A percentile compares a stretch with the other conserved stretches of the same genome.
Evolutionary conservation across 1,140 invertebrate genomes (phyloP).

Genomic region (Camponotus pennsylvanicus): DNA sequence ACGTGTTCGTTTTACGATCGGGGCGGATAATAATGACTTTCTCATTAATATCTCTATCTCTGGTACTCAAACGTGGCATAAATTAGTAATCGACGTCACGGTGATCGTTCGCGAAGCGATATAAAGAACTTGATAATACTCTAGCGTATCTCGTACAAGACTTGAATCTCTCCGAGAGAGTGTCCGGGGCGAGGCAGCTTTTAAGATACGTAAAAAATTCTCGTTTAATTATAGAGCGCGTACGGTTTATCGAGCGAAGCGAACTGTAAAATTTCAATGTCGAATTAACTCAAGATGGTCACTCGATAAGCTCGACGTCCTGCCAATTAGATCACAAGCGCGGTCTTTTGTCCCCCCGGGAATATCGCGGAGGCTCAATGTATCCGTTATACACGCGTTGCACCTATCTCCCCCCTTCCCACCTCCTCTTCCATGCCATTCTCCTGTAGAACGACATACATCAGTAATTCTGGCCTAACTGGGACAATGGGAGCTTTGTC

Average conservation of each 20-base stretch:
- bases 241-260: neutral
- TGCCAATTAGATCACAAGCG: conserved; percentile 40
- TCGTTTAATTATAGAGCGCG: conserved; percentile 15
- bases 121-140: neutral
- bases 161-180: neutral
- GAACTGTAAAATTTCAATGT: conserved; percentile 8
- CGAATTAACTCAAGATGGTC: conserved; percentile 36
- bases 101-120: neutral
- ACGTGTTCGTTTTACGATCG: conserved; percentile 5
- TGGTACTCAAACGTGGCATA: neutral
- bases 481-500: conserved; percentile 59
- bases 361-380: conserved; percentile 16
- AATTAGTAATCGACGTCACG: too few relatives aligned
- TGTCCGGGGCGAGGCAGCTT: neutral
- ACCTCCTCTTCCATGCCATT: neutral
- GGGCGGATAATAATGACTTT: neutral
- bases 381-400: conserved; percentile 4
- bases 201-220: conserved; percentile 14
- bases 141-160: neutral
- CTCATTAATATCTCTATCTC: neutral
- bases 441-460: conserved; percentile 43
- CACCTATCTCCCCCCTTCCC: neutral
- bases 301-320: conserved; percentile 43
- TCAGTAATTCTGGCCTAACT: conserved; percentile 61
- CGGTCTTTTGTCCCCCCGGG: conserved; percentile 32